Base-by-base conservation (phyloP, 2,113 vertebrate genomes). In the Chaenogobius annularis region DNA sequence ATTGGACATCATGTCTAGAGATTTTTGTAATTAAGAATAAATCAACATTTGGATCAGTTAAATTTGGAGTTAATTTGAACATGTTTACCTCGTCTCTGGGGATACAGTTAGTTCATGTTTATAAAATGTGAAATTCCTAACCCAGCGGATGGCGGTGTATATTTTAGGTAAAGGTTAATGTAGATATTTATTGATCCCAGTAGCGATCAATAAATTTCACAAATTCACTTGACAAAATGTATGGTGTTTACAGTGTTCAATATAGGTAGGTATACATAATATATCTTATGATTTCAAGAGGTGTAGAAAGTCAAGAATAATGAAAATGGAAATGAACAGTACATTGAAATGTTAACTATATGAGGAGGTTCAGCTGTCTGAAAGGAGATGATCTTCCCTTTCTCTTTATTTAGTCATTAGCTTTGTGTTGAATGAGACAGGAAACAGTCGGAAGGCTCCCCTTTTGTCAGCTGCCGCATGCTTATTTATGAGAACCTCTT, bases 391-490 rank as follows among this genome's bases (percentile, higher is more conserved):
- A 72, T 50, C 77, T 50, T 67, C 64, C 74, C 72, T 86, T 48
- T 80, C 69, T 77, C 86, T 90, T 90, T 88, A 89, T 89, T 88
- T 80, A 81, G 83, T 87, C 83, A 80, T 89, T 89, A 89, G 84
- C 84, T 89, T 90, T 90, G 84, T 89, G 80, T 86, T 77, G 85
- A 85, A 85, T 74, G 84, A 85, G 80, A 88, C 83, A 68, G 72
- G 82, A 79, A 84, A 70, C 78, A 84, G 66, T 79, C 73, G 74
- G 73, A 75, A 88, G 77, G 68, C 55, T 79, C 72, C 69, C 66
- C 78, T 87, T 88, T 88, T 90, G 85, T 89, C 87, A 76, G 83
- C 72, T 80, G 83, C 80, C 80, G 78, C 86, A 87, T 86, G 84
- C 78, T 79, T 91, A 87, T 90, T 90, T 90, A 87, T 88, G 87